These are phyloP conservation scores for Stegodyphus dumicola DNA, from an alignment of 1,140 invertebrate genomes.

Conservation along the genomic window DNA sequence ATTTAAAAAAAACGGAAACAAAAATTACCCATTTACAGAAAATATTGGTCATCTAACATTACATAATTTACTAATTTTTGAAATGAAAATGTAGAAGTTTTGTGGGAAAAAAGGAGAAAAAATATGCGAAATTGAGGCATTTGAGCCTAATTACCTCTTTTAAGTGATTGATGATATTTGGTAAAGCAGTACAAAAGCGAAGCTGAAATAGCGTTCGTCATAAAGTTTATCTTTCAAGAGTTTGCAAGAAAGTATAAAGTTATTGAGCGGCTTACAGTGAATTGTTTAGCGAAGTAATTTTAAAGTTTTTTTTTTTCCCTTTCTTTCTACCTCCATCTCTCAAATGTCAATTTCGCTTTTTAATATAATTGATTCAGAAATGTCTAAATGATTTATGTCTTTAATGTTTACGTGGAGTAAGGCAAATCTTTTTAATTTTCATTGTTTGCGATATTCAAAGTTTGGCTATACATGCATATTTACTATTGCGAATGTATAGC, in stretches of 20 bases:
- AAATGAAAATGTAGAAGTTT: background rate
- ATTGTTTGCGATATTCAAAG: too few species aligned
- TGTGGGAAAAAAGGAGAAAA: background rate
- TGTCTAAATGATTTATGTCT: conserved; percentile 9
- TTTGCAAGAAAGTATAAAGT: background rate
- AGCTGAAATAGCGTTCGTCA: conserved; percentile 5
- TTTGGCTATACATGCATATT: too few species aligned
- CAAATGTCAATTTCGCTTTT: background rate
- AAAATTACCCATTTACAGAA: background rate
- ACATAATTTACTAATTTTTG: conserved; percentile 2
- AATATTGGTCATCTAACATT: background rate
- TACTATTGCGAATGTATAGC: too few species aligned
- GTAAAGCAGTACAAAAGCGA: background rate
- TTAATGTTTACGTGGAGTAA: background rate
- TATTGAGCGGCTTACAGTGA: background rate
- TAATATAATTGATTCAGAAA: background rate
- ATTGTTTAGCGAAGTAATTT: conserved; percentile 6
- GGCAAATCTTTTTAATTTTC: too few species aligned
- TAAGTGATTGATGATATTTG: conserved; percentile 30
- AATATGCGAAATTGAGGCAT: background rate
- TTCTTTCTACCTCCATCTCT: background rate
- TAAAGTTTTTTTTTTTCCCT: background rate
- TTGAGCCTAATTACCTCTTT: conserved; percentile 18
- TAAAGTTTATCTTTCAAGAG: conserved; percentile 23
- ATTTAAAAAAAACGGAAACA: background rate